These are phyloP conservation scores for Ellobium chinense DNA, from an alignment of 2,888 invertebrate genomes.

Conservation along the genomic window DNA sequence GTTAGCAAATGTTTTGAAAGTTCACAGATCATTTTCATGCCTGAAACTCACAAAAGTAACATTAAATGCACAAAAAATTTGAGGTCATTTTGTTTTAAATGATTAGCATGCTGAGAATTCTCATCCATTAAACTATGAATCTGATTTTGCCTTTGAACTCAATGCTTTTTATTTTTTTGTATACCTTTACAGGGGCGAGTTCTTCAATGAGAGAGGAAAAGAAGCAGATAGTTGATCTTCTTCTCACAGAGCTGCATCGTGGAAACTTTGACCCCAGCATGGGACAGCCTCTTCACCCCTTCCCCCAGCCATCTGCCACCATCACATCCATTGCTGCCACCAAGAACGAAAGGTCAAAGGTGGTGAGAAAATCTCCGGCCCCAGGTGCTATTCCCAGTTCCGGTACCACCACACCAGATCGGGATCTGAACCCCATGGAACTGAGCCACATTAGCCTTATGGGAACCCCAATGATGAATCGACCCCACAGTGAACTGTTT, in stretches of 20 bases:
- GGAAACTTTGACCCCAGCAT: slow-evolving; percentile 66
- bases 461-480: slow-evolving; percentile 60
- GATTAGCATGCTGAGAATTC: too few relatives aligned
- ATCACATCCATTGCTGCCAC: background rate
- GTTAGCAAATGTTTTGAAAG: too few relatives aligned
- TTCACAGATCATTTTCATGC: too few relatives aligned
- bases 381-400: background rate
- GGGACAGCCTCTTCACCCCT: too few relatives aligned
- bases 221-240: slow-evolving; percentile 63
- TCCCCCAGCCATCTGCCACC: background rate
- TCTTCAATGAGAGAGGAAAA: slow-evolving; percentile 68
- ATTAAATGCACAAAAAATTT: too few relatives aligned
- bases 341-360: background rate
- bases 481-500: slow-evolving; percentile 52
- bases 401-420: slow-evolving; percentile 7
- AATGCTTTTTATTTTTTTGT: background rate
- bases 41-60: too few relatives aligned
- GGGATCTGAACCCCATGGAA: slow-evolving; percentile 55
- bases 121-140: too few relatives aligned
- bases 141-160: too few relatives aligned
- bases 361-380: background rate
- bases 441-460: slow-evolving; percentile 68
- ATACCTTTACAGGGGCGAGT: slow-evolving; percentile 62
- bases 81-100: too few relatives aligned
- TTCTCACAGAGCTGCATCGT: slow-evolving; percentile 69